phyloP scores from a whole-genome alignment of 2,797 vertebrate species.

The Nyctalus aviator region DNA sequence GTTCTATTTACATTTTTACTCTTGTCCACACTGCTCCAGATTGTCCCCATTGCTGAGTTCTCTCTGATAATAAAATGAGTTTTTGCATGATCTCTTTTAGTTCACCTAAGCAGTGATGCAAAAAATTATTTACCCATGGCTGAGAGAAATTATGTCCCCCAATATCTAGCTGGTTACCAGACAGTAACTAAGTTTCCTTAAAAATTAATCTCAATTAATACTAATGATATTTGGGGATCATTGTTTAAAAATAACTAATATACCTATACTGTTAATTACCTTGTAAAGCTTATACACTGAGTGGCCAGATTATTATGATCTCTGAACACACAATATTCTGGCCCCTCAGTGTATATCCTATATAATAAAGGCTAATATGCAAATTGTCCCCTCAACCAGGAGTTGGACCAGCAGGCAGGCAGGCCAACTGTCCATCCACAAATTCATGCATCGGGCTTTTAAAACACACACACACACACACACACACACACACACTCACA shows the following conservation, averaged over 20 bases:
- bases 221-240: background rate
- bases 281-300: background rate
- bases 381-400: no score
- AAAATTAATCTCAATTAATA: conserved; percentile 38
- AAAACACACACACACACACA: no score
- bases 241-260: conserved; percentile 6
- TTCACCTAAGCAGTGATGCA: conserved; percentile 11
- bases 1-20: background rate
- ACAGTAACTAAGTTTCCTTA: background rate
- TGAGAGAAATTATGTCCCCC: background rate
- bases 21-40: background rate
- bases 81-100: conserved; percentile 33
- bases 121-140: background rate
- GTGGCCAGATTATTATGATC: no score
- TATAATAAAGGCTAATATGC: no score
- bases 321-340: no score
- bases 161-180: background rate
- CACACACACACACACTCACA: no score
- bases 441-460: no score
- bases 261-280: background rate
- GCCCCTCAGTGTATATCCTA: no score
- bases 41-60: background rate
- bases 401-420: no score
- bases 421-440: no score
- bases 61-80: background rate